A percentile compares a stretch with the other conserved stretches of the same genome.
These are phyloP conservation scores for Micropoecilia bifurca DNA, from an alignment of 2,797 vertebrate genomes.

Conservation along the genomic window DNA sequence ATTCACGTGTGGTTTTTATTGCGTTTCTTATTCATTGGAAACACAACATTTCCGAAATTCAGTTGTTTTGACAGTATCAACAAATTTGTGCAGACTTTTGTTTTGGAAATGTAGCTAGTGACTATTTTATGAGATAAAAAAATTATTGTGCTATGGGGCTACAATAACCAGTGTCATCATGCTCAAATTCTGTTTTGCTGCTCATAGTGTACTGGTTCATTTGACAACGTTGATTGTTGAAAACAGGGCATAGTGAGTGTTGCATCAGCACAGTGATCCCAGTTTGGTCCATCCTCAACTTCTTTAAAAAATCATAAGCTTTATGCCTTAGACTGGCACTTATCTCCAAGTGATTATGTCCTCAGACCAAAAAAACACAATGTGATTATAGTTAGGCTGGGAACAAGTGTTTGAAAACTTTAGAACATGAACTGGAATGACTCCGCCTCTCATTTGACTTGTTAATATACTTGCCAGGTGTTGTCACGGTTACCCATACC, in stretches of 20 bases:
- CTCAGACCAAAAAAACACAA: neutral
- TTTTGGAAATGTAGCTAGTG: too few relatives aligned
- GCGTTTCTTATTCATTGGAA: too few relatives aligned
- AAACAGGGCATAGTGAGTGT: neutral
- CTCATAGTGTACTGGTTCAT: neutral
- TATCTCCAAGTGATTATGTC: neutral
- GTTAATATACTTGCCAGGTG: constrained; percentile 36
- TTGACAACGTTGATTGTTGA: neutral
- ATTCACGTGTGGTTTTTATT: too few relatives aligned
- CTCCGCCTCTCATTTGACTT: constrained; percentile 35
- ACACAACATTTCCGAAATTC: too few relatives aligned
- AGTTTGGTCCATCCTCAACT: neutral
- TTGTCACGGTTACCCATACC: constrained; percentile 2
- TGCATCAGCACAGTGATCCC: neutral
- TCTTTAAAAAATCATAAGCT: neutral
- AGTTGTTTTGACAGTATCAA: too few relatives aligned
- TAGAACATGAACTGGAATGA: constrained; percentile 36
- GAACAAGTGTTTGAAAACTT: neutral
- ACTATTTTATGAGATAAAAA: neutral
- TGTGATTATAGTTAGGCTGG: neutral
- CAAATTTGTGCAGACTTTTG: too few relatives aligned
- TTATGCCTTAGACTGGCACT: neutral
- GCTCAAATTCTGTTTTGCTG: neutral
- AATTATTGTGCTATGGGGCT: neutral
- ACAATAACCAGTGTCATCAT: neutral